A percentile compares a stretch with the other conserved stretches of the same genome.
phyloP scores from a whole-genome alignment of 2,113 vertebrate species.

The Etheostoma cragini region DNA sequence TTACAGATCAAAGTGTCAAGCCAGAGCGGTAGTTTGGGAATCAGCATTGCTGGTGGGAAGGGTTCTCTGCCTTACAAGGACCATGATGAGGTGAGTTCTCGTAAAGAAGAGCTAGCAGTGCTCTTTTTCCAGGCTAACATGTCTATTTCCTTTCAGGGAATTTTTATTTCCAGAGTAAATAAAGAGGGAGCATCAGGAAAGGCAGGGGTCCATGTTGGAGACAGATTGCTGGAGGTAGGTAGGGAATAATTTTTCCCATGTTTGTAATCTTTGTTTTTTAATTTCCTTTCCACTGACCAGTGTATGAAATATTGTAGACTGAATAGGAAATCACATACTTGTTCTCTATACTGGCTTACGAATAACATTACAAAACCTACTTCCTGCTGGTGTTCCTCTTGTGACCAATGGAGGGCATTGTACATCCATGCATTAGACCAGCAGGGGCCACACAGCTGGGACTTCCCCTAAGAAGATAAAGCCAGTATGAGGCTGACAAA shows the following conservation, averaged over 20 bases:
- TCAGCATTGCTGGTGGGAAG: conserved; percentile 91
- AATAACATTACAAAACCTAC: not conserved
- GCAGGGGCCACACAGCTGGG: not conserved
- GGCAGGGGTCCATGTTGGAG: conserved; percentile 81
- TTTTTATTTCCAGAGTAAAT: conserved; percentile 82
- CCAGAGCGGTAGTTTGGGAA: conserved; percentile 87
- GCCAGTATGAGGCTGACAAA: not conserved
- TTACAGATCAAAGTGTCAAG: conserved; percentile 88
- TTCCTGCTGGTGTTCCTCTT: conserved; percentile 47
- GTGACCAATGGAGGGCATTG: conserved; percentile 68
- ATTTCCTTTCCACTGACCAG: not conserved
- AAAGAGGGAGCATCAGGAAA: conserved; percentile 82
- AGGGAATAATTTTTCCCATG: not conserved
- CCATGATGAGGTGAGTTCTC: conserved; percentile 84
- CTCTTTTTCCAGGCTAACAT: not conserved
- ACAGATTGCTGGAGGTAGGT: conserved; percentile 83
- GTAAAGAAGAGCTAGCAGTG: not conserved
- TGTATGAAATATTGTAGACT: not conserved
- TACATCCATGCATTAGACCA: conserved; percentile 31
- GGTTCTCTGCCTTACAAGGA: conserved; percentile 88
- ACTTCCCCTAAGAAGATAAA: not conserved
- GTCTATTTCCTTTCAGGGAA: conserved; percentile 71
- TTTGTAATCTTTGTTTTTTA: conserved; percentile 1
- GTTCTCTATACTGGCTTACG: not conserved
- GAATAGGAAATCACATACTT: conserved; percentile 9